Conservation (phyloP, 2,797 vertebrate genomes). For the Xyrichtys novacula region DNA sequence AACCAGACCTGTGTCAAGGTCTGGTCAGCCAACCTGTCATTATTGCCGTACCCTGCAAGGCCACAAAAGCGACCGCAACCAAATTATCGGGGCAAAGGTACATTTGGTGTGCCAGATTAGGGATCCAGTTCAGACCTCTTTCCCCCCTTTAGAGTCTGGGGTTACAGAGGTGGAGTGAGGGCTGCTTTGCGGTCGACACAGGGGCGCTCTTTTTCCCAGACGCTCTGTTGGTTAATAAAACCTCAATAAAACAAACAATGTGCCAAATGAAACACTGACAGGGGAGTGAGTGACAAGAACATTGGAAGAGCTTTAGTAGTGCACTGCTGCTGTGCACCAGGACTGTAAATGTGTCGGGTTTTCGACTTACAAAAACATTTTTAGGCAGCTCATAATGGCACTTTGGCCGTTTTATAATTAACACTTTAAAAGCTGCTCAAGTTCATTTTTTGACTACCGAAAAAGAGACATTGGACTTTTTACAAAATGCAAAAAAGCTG, state of each 20-base stretch:
- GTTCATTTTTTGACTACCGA: too few species aligned
- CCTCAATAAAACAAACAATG: conserved; percentile 77
- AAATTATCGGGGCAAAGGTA: conserved; percentile 72
- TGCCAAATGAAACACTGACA: conserved; percentile 66
- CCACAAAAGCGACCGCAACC: conserved; percentile 69
- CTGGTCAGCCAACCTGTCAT: conserved; percentile 82
- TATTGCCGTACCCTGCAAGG: conserved; percentile 70
- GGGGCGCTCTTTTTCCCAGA: conserved; percentile 59
- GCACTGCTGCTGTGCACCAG: conserved; percentile 26
- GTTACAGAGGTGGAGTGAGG: conserved; percentile 53
- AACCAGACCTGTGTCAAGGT: conserved; percentile 80
- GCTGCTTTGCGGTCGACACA: conserved; percentile 47
- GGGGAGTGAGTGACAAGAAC: conserved; percentile 66
- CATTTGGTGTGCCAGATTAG: conserved; percentile 68
- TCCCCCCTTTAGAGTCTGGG: conserved; percentile 67
- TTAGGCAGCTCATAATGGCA: conserved; percentile 5
- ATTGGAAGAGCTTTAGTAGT: conserved; percentile 49
- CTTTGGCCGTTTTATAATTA: neutral
- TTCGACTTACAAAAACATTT: conserved; percentile 20
- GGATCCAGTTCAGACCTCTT: conserved; percentile 71
- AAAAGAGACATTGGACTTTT: too few species aligned
- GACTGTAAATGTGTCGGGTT: conserved; percentile 16
- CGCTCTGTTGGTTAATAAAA: conserved; percentile 80
- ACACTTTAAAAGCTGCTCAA: conserved; percentile 4
- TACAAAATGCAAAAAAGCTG: too few species aligned